Percentiles rank a stretch among this genome's conserved stretches.
Conservation (phyloP, 2,888 invertebrate genomes). For the Zaprionus lineosus region DNA sequence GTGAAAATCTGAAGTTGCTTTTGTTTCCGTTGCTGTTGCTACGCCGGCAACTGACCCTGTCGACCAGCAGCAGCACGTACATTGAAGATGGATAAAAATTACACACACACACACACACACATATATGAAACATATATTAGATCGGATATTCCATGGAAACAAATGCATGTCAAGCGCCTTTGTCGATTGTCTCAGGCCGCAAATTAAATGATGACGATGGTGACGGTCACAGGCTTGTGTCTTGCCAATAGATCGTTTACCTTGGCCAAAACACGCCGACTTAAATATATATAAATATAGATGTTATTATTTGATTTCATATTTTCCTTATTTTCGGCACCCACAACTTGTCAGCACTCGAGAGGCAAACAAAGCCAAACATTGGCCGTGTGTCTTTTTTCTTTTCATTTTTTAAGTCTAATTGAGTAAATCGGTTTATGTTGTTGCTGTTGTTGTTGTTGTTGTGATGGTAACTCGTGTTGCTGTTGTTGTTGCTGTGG, state of each 20-base stretch:
- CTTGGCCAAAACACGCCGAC: conserved; percentile 52
- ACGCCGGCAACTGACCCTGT: conserved; percentile 7
- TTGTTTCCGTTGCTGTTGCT: too few relatives aligned
- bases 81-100: neutral
- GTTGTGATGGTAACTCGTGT: conserved; percentile 19
- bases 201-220: conserved; percentile 66
- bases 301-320: conserved; percentile 15
- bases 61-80: conserved; percentile 18
- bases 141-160: conserved; percentile 27
- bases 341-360: conserved; percentile 46
- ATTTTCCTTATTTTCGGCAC: conserved; percentile 31
- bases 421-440: conserved; percentile 76
- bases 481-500: conserved; percentile 11
- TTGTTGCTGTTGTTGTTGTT: conserved; percentile 40
- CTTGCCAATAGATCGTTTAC: conserved; percentile 40
- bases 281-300: conserved; percentile 14
- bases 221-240: conserved; percentile 21
- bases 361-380: conserved; percentile 26
- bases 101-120: neutral
- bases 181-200: conserved; percentile 9
- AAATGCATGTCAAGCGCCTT: conserved; percentile 61
- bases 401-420: conserved; percentile 57
- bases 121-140: too few relatives aligned
- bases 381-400: conserved; percentile 28
- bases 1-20: too few relatives aligned